These are phyloP conservation scores for Myotis planiceps DNA, from an alignment of 2,797 vertebrate genomes.

Conservation along the genomic window DNA sequence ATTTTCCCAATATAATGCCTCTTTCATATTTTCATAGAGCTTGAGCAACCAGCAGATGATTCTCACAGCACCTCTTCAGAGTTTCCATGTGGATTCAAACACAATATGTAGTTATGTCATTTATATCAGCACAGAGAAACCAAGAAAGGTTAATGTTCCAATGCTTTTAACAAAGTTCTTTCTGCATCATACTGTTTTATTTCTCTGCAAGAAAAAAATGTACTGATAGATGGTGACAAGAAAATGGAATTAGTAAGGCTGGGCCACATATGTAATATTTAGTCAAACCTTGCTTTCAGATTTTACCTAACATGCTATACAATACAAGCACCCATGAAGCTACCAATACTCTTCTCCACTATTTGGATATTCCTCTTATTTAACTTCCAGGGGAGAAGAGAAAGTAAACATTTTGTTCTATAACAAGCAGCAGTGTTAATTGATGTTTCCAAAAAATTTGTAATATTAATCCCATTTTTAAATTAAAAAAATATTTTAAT, in stretches of 20 bases:
- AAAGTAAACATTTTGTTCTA: not conserved
- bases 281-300: not conserved
- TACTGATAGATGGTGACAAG: slow-evolving; percentile 26
- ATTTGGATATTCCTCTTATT: slow-evolving; percentile 18
- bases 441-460: not conserved
- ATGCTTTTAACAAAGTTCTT: slow-evolving; percentile 33
- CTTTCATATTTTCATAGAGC: slow-evolving; percentile 51
- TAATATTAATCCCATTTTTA: not conserved
- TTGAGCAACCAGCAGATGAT: slow-evolving; percentile 43
- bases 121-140: slow-evolving; percentile 61
- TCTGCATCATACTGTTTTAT: slow-evolving; percentile 45
- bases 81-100: slow-evolving; percentile 31
- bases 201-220: slow-evolving; percentile 53
- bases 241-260: slow-evolving; percentile 38
- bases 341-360: not conserved
- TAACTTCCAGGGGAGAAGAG: not conserved
- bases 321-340: not conserved
- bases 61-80: slow-evolving; percentile 56
- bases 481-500: not conserved
- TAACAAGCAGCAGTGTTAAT: not conserved
- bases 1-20: not conserved
- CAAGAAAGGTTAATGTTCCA: slow-evolving; percentile 63
- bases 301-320: not conserved
- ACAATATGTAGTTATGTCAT: slow-evolving; percentile 59
- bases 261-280: not conserved